Base-by-base conservation (phyloP, 1,140 invertebrate genomes). In the Magallana ariakensis region DNA sequence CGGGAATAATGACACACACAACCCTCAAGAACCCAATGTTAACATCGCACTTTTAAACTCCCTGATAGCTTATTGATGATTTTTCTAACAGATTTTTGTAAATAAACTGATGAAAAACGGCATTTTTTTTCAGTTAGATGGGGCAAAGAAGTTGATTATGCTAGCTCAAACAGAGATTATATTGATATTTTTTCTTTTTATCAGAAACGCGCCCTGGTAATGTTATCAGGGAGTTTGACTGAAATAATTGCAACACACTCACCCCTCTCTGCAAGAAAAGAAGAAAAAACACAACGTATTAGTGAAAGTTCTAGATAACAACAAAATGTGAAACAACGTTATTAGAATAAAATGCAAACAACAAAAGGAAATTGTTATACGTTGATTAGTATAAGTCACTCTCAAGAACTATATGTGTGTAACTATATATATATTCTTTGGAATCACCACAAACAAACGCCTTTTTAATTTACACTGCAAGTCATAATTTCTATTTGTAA, bases 211-310 rank as follows among this genome's bases (percentile, higher is more conserved):
- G 22, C 66, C 66, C 22, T 26, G 9, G 10, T 75, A 11, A 13
- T 15, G 66, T 75, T 75, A 75, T 75, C 66, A 75, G 66, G 66
- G 66, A 75, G 66, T 75, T 46, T 26, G 33, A 26, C 33, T 75
- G 66, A 33, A 75, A 75, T 26, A 26, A 75, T 75, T 75, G 22
- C 66, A 75, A 75, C 19, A 66, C 62, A 66, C 66, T 75, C 66
- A 75, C 66, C 66, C 66, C 9, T 22, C 66, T 75, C 66, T 75
- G 66, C 3, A 75, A 75, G 33, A 46, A 70, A 75, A 75, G n/a
- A 60, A 60, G 33, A 75, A 26, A 70, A 75, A 75, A 75, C 66
- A 75, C 66, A 75, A 75, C 9, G 4, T 26, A 75, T 75, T 75
- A 75, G 66, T 33, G 66, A 75, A 75, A 5, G 15, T 26, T 33